Evolutionary conservation across 2,888 invertebrate species (phyloP).

Genomic region (Agrotis ipsilon): DNA sequence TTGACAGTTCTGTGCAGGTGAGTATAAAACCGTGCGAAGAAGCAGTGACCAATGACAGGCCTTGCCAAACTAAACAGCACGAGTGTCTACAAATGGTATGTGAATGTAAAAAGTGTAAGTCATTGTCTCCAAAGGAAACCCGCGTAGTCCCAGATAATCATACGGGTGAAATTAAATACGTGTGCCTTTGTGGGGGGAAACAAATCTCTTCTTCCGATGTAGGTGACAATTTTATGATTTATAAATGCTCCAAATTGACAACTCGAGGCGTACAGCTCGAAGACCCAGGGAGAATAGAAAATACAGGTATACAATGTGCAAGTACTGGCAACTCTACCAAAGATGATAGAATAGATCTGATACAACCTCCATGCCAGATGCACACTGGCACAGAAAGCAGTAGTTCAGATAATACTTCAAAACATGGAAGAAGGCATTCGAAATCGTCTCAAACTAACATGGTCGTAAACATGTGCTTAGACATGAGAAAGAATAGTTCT

Average conservation of each 20-base stretch:
- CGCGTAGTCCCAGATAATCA: conserved; percentile 65
- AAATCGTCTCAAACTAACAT: conserved; percentile 84
- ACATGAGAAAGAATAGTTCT: conserved; percentile 59
- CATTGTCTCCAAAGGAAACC: conserved; percentile 25
- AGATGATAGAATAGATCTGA: conserved; percentile 39
- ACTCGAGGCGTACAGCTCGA: conserved; percentile 71
- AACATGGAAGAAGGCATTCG: conserved; percentile 65
- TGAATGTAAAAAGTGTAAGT: conserved; percentile 55
- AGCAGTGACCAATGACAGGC: conserved; percentile 40
- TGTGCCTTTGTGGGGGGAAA: conserved; percentile 80
- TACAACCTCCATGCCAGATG: conserved; percentile 50
- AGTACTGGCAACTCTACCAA: conserved; percentile 28
- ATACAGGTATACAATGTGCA: conserved; percentile 60
- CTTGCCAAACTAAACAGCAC: conserved; percentile 24
- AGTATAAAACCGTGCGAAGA: conserved; percentile 70
- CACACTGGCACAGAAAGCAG: conserved; percentile 41
- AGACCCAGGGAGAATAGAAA: conserved; percentile 54
- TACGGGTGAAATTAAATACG: conserved; percentile 78
- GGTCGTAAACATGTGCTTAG: conserved; percentile 66
- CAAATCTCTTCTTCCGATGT: conserved; percentile 62
- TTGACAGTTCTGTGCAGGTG: conserved; percentile 84
- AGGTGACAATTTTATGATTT: conserved; percentile 78
- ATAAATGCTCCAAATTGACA: conserved; percentile 79
- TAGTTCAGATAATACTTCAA: conserved; percentile 58
- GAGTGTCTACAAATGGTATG: conserved; percentile 16